Evolutionary conservation across 1,140 invertebrate genomes (phyloP).

Genomic region (Diachasma alloeum): DNA sequence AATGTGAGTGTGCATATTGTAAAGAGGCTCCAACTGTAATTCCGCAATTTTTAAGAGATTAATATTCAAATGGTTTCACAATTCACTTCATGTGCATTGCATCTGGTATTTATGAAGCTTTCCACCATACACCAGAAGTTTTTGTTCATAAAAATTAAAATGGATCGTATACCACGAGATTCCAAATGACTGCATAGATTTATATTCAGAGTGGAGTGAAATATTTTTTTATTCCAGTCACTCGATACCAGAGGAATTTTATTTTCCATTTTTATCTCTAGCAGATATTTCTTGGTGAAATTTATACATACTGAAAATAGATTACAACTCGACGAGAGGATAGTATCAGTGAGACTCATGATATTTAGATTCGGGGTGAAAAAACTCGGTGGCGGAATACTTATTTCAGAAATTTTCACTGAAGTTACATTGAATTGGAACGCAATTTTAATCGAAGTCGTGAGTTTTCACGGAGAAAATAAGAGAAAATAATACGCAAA

Average conservation of each 20-base stretch:
- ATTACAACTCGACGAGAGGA: not conserved
- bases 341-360: not conserved
- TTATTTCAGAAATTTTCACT: too few relatives aligned
- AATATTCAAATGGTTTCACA: slow-evolving; percentile 47
- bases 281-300: not conserved
- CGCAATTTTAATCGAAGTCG: too few relatives aligned
- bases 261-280: not conserved
- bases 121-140: slow-evolving; percentile 18
- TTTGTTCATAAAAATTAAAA: slow-evolving; percentile 41
- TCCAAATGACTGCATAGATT: slow-evolving; percentile 35
- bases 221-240: not conserved
- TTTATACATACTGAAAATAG: slow-evolving; percentile 10
- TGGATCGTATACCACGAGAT: slow-evolving; percentile 28
- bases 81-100: slow-evolving; percentile 47
- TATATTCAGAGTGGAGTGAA: slow-evolving; percentile 18
- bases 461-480: too few relatives aligned
- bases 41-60: slow-evolving; percentile 41
- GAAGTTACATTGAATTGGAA: too few relatives aligned
- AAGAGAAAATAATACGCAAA: too few relatives aligned
- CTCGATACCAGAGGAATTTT: not conserved
- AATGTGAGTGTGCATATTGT: not conserved
- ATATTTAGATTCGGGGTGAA: too few relatives aligned
- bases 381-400: too few relatives aligned
- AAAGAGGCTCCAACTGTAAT: slow-evolving; percentile 37
- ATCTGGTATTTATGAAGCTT: slow-evolving; percentile 44